Base-by-base conservation (phyloP, 2,113 vertebrate species). In the Eclectus roratus region DNA sequence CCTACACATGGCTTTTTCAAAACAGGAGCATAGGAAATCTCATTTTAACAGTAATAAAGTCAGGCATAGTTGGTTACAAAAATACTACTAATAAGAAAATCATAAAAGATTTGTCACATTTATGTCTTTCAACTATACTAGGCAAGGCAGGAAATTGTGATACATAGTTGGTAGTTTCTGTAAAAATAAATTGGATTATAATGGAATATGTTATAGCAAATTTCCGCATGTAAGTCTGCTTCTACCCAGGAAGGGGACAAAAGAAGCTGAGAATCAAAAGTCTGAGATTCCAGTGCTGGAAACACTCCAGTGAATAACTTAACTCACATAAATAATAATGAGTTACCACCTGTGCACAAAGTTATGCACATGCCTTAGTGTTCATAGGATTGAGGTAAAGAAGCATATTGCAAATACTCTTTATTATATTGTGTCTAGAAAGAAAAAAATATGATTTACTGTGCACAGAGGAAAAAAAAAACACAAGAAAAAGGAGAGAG, bases 211-310 rank as follows among this genome's bases (percentile, higher is more conserved):
- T 74, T 86, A 46, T 12, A 90, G 50, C 47, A 74, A 78, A 90
- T 96, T 94, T 95, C 85, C 10, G 0, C 76, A 68, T 94, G 70
- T 53, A 37, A 74, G 29, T 80, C 76, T 78, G n/a, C 43, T 84
- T 84, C 65, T 86, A 37, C 44, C 24, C 60, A 86, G 72, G 69
- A 95, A 82, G 52, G 23, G n/a, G 21, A 44, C 70, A 73, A 91
- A 80, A 70, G 29, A 78, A 33, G 4, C 64, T 86, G 76, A 92
- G 73, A 93, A 84, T 93, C 87, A 84, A 74, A 94, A 81, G 66
- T 60, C 43, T 60, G 74, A 95, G 88, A 94, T 90, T 92, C 69
- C 56, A 83, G 77, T 56, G 95, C 90, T 94, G 82, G 82, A 95
- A 95, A 25, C 52, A 49, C 20, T 96, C 68, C 77, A 93, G 28